Base-by-base conservation (phyloP, 2,113 vertebrate species). In the Cochlearius cochlearius region DNA sequence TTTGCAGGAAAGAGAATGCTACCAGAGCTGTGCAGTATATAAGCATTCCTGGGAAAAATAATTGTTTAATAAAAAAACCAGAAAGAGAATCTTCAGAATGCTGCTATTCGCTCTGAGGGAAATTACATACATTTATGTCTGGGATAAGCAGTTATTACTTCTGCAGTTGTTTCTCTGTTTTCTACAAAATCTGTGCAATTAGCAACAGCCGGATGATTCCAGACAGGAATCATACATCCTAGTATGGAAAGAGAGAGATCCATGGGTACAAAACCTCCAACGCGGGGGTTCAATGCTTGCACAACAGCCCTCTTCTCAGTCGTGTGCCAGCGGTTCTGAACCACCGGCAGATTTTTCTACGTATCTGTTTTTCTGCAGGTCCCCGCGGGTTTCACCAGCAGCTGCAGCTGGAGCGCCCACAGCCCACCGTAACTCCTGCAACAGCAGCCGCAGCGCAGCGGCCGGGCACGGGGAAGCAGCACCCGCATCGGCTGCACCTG, bases 201-300 rank as follows among this genome's bases (percentile, higher is more conserved):
- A 81, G 16, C 22, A 92, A n/a, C 67, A 76, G 23, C 10, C 0
- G 2, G 18, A 69, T 30, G 58, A 47, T 66, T 76, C 15, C 10
- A 13, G 30, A 21, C 34, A 86, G 14, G 18, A 78, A 30, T 43
- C 21, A 52, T 10, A 7, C 5, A 56, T 27, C 22, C 10, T 30
- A 4, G 16, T 11, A 20, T 1, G 22, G n/a, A 45, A 71, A 88
- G 29, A 71, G 21, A 32, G 7, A 66, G 3, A 47, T 52, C 12
- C 23, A 15, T 15, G 62, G 34, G 10, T 52, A 39, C 5, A 75
- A 68, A 43, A 12, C 17, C 15, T 62, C 23, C n/a, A 43, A 0
- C 1, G 0, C 21, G 15, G 5, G 10, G 7, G 5, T 36, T 74
- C 32, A 20, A 0, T 27, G 13, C 11, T 71, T 45, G 9, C 55